These are phyloP conservation scores for Taenaris catops DNA, from an alignment of 2,888 invertebrate genomes.

Conservation along the genomic window DNA sequence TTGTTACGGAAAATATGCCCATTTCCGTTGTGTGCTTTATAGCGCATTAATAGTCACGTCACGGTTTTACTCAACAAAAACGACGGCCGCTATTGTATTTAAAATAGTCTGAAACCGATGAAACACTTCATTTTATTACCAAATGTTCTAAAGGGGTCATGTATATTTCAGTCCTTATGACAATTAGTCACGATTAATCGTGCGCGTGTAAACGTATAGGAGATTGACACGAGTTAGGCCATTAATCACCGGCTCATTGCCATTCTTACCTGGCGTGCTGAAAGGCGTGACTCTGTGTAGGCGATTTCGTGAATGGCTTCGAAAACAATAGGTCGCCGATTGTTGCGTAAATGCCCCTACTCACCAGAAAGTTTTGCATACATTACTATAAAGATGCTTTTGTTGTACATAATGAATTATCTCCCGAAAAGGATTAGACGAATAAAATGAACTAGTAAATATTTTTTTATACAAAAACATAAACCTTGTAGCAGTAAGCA, in stretches of 20 bases:
- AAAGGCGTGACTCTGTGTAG: slow-evolving; percentile 37
- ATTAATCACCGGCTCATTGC: slow-evolving; percentile 47
- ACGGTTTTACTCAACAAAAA: slow-evolving; percentile 1
- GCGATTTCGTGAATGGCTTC: slow-evolving; percentile 41
- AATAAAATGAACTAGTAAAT: no score
- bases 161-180: slow-evolving; percentile 7
- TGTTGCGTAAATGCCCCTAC: slow-evolving; percentile 34
- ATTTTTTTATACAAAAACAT: no score
- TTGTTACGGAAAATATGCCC: slow-evolving; percentile 2
- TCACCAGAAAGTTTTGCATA: slow-evolving; percentile 23
- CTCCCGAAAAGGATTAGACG: no score
- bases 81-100: neutral
- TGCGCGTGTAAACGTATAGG: slow-evolving; percentile 24
- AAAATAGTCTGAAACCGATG: neutral
- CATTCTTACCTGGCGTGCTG: slow-evolving; percentile 41
- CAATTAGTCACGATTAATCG: slow-evolving; percentile 25
- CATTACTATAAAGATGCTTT: slow-evolving; percentile 13
- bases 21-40: slow-evolving; percentile 2
- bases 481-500: no score
- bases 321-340: slow-evolving; percentile 47
- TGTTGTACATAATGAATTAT: slow-evolving; percentile 4
- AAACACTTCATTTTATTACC: neutral
- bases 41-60: slow-evolving; percentile 1
- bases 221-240: slow-evolving; percentile 29
- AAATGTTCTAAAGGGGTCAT: neutral